Conservation (phyloP, 2,888 invertebrate species). For the Caenorhabditis sp. region DNA sequence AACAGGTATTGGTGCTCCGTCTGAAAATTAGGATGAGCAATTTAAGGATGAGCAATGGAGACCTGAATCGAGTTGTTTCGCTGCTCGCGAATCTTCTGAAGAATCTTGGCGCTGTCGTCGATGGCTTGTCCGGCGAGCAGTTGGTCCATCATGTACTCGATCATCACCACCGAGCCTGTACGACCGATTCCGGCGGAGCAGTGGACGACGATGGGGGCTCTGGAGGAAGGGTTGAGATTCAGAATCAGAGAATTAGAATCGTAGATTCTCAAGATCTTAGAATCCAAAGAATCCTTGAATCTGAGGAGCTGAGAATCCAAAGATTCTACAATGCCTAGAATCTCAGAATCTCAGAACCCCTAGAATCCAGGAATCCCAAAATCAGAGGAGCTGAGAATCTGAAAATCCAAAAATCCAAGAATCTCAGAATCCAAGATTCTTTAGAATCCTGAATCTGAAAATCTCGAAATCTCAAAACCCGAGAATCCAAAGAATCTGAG, state of each 20-base stretch:
- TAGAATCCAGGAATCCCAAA: no score
- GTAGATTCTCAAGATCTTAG: background rate
- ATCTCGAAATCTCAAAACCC: no score
- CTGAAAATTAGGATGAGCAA: constrained; percentile 52
- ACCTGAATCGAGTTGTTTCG: constrained; percentile 68
- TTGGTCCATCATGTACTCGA: constrained; percentile 70
- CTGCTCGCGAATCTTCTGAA: constrained; percentile 68
- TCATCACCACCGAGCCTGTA: constrained; percentile 71
- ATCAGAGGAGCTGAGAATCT: no score
- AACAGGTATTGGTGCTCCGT: constrained; percentile 72
- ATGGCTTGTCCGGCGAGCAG: constrained; percentile 49
- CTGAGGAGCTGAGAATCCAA: no score
- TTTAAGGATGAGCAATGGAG: background rate
- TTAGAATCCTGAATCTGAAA: no score
- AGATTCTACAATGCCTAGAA: no score
- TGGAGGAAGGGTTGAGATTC: background rate
- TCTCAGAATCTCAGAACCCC: no score
- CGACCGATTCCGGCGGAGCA: constrained; percentile 74
- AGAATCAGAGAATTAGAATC: background rate
- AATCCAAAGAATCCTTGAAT: no score
- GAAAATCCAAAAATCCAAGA: no score
- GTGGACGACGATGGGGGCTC: constrained; percentile 69
- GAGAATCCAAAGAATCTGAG: no score
- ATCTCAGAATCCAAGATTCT: no score
- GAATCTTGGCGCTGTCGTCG: constrained; percentile 65